Percentiles rank a stretch among this genome's conserved stretches.
Evolutionary conservation across 2,888 invertebrate genomes (phyloP).

Genomic region (Stenichneumon culpator): DNA sequence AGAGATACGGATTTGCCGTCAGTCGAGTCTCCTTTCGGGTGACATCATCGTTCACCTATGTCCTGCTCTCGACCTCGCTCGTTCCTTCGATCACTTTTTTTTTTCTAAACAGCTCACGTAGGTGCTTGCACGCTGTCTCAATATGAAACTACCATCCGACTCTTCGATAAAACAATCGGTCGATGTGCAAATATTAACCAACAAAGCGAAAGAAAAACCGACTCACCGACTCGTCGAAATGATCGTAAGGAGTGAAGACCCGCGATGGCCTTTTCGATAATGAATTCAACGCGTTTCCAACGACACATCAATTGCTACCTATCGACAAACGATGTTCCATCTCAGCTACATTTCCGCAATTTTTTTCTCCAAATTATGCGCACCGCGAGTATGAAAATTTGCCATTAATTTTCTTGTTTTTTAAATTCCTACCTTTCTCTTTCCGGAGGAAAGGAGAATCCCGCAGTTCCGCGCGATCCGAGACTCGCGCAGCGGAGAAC

Average conservation of each 20-base stretch:
- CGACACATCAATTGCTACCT: background rate
- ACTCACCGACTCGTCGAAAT: background rate
- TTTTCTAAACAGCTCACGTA: slow-evolving; percentile 52
- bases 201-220: background rate
- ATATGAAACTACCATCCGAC: background rate
- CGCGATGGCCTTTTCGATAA: background rate
- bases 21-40: slow-evolving; percentile 68
- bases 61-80: slow-evolving; percentile 70
- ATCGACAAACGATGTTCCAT: background rate
- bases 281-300: background rate
- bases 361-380: background rate
- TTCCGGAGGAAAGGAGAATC: background rate
- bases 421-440: background rate
- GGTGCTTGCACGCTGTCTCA: background rate
- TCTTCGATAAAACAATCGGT: slow-evolving; percentile 1
- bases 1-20: background rate
- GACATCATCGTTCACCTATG: slow-evolving; percentile 82
- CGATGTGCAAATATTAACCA: background rate
- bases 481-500: slow-evolving; percentile 38
- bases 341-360: background rate
- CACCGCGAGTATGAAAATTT: background rate
- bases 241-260: background rate
- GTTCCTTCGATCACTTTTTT: slow-evolving; percentile 14
- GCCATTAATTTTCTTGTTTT: too few relatives aligned
- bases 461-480: background rate